These are phyloP conservation scores for Epinotia demarniana DNA, from an alignment of 2,888 invertebrate species.

Conservation along the genomic window DNA sequence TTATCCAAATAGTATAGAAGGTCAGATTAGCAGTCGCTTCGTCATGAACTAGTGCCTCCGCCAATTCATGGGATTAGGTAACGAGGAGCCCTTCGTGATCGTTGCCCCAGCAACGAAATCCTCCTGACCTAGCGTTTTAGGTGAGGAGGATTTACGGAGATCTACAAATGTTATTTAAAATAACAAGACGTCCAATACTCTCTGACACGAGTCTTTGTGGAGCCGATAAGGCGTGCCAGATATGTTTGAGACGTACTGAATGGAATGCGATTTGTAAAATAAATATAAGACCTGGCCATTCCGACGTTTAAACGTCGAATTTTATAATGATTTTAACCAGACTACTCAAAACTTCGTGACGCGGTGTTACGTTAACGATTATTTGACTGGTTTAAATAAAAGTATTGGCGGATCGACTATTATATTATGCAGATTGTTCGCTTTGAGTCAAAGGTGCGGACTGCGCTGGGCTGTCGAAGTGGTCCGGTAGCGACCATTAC, in stretches of 20 bases:
- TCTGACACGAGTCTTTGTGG: not conserved
- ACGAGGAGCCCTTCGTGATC: not conserved
- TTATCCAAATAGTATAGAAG: too few species aligned
- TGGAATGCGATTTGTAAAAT: not conserved
- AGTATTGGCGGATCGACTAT: constrained; percentile 33
- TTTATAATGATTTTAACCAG: constrained; percentile 31
- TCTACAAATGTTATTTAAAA: not conserved
- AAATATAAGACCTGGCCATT: constrained; percentile 1
- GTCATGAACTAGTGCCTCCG: not conserved
- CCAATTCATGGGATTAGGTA: not conserved
- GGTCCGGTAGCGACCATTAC: constrained; percentile 60
- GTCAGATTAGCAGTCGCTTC: too few species aligned
- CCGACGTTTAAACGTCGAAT: not conserved
- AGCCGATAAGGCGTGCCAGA: not conserved
- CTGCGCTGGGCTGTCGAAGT: constrained; percentile 55
- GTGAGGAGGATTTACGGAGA: not conserved
- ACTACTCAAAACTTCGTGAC: constrained; percentile 28
- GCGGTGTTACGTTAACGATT: constrained; percentile 42
- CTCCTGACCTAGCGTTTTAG: too few species aligned
- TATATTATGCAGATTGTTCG: constrained; percentile 47
- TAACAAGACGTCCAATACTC: not conserved
- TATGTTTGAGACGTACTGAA: not conserved
- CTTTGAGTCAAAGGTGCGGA: constrained; percentile 43
- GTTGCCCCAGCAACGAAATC: too few species aligned
- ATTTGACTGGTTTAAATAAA: constrained; percentile 41